These are phyloP conservation scores for Pipistrellus pygmaeus DNA, from an alignment of 2,797 vertebrate species.

Conservation along the genomic window DNA sequence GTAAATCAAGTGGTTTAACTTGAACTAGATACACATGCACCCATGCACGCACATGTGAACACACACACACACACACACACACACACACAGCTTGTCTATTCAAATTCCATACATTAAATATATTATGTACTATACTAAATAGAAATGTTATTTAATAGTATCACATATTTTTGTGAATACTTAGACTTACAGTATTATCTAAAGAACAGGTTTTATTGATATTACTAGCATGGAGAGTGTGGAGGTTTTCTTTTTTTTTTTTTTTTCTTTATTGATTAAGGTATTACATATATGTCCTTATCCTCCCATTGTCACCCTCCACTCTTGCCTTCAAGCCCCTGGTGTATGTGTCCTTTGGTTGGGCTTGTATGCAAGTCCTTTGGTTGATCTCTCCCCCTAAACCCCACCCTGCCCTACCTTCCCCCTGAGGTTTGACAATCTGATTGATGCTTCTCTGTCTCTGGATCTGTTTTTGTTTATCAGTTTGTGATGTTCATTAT, in stretches of 20 bases:
- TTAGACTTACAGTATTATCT: conserved; percentile 66
- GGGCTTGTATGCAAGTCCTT: no score
- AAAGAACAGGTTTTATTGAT: conserved; percentile 43
- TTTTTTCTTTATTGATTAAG: background rate
- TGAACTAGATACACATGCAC: background rate
- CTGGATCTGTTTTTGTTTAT: no score
- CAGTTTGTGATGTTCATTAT: no score
- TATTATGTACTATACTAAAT: background rate
- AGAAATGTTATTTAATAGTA: background rate
- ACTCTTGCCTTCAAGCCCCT: no score
- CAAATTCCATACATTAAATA: background rate
- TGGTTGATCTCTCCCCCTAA: no score
- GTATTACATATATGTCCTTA: no score
- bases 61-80: background rate
- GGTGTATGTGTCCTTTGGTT: no score
- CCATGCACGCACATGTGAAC: background rate
- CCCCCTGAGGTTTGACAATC: no score
- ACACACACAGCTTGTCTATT: background rate
- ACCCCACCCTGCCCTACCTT: no score
- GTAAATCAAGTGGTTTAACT: conserved; percentile 4
- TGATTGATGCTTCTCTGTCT: no score
- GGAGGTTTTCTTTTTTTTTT: background rate
- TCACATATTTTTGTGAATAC: background rate
- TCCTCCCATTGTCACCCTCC: no score
- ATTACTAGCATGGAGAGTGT: background rate